Evolutionary conservation across 2,888 invertebrate species (phyloP).

Genomic region (Eurytoma californica): DNA sequence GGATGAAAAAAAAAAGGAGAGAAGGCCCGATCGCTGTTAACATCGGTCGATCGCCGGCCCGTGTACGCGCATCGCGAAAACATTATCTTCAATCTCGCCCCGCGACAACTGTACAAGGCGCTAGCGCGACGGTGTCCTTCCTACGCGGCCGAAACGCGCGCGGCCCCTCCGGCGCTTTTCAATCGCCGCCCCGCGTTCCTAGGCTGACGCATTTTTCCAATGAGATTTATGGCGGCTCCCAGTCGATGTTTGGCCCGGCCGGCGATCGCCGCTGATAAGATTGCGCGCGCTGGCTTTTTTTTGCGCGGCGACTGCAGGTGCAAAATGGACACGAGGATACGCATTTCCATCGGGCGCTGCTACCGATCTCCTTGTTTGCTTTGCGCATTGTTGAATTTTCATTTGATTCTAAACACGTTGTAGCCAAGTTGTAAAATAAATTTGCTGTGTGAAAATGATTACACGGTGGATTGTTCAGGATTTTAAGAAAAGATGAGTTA

Average conservation of each 20-base stretch:
- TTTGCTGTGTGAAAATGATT: too few relatives aligned
- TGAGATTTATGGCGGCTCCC: constrained; percentile 14
- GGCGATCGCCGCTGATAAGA: neutral
- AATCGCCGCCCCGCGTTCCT: neutral
- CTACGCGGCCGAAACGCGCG: constrained; percentile 5
- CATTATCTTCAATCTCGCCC: constrained; percentile 44
- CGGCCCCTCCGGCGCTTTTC: constrained; percentile 4
- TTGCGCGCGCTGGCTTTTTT: neutral
- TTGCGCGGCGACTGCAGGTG: constrained; percentile 24
- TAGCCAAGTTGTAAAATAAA: too few relatives aligned
- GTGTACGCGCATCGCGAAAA: constrained; percentile 39
- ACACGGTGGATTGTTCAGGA: too few relatives aligned
- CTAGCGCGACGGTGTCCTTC: neutral
- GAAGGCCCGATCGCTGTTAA: constrained; percentile 32
- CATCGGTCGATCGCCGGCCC: neutral
- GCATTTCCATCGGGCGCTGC: too few relatives aligned
- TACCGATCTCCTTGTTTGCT: too few relatives aligned
- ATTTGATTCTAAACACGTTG: too few relatives aligned
- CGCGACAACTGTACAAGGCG: neutral
- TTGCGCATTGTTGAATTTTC: too few relatives aligned
- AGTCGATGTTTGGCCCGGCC: neutral
- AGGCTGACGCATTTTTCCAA: constrained; percentile 13
- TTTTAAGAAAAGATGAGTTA: too few relatives aligned
- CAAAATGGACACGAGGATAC: constrained; percentile 46
- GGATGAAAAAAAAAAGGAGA: too few relatives aligned